phyloP scores from a whole-genome alignment of 2,113 vertebrate species.

The Rhinopomastus cyanomelas region DNA sequence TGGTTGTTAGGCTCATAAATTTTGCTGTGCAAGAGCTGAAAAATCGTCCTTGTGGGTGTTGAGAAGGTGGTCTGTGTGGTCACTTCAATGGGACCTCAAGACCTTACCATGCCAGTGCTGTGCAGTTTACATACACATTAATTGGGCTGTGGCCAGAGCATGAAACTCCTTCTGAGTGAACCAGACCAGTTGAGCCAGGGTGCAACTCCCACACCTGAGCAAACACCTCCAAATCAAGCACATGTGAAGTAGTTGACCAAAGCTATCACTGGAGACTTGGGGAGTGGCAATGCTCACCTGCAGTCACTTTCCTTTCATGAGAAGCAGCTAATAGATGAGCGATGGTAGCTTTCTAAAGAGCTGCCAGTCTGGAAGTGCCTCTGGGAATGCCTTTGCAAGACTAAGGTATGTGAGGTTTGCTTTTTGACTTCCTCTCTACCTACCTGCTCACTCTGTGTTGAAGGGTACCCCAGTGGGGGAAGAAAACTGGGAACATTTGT shows the following conservation, averaged over 20 bases:
- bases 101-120: rapidly evolving
- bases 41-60: background rate
- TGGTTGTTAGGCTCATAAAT: background rate
- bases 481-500: background rate
- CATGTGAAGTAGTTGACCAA: background rate
- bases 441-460: background rate
- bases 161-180: background rate
- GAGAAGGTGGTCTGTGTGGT: background rate
- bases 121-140: rapidly evolving
- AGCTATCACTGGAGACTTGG: background rate
- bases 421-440: background rate
- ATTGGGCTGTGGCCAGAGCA: background rate
- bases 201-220: background rate
- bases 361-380: background rate
- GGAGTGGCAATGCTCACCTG: background rate
- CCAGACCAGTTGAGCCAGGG: background rate
- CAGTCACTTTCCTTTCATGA: background rate
- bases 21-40: background rate
- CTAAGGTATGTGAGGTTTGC: background rate
- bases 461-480: background rate
- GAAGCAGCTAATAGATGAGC: background rate
- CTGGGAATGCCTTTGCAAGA: background rate
- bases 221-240: background rate
- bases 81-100: background rate
- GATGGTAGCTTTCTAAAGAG: background rate